A percentile compares a stretch with the other conserved stretches of the same genome.
Conservation (phyloP, 2,113 vertebrate species). For the Calypte anna region DNA sequence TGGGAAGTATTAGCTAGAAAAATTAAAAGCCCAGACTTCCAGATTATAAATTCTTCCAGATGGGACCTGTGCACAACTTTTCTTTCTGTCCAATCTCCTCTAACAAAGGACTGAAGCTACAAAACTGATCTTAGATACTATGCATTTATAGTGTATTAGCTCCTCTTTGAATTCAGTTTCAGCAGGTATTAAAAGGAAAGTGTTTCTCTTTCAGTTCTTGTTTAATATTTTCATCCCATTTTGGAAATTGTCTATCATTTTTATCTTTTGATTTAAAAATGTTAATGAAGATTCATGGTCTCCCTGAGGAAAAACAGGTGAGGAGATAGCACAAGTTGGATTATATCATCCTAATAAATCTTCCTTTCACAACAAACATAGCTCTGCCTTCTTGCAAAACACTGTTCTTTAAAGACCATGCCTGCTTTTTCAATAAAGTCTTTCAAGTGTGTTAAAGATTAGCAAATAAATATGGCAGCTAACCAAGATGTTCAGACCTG, state of each 20-base stretch:
- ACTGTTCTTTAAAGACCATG: constrained; percentile 14
- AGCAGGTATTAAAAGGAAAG: constrained; percentile 31
- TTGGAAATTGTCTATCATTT: constrained; percentile 75
- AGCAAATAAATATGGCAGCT: constrained; percentile 47
- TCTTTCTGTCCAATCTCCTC: background rate
- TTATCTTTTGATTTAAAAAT: constrained; percentile 65
- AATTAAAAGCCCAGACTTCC: constrained; percentile 18
- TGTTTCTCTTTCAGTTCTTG: constrained; percentile 13
- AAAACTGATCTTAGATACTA: constrained; percentile 2
- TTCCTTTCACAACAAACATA: constrained; percentile 72
- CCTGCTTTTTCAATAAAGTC: constrained; percentile 42
- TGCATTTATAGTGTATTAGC: background rate
- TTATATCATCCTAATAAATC: constrained; percentile 76
- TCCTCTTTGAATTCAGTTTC: background rate
- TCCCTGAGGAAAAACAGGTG: constrained; percentile 82
- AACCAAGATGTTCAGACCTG: constrained; percentile 52
- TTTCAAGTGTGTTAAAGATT: constrained; percentile 54
- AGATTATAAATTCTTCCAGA: constrained; percentile 31
- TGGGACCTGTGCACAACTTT: background rate
- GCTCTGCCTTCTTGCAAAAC: constrained; percentile 63
- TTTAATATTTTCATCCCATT: constrained; percentile 54
- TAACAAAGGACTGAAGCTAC: constrained; percentile 25
- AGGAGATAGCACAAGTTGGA: constrained; percentile 56
- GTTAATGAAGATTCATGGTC: constrained; percentile 72
- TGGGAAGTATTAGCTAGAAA: background rate